These are phyloP conservation scores for Oreortyx pictus DNA, from an alignment of 2,797 vertebrate genomes.

Conservation along the genomic window DNA sequence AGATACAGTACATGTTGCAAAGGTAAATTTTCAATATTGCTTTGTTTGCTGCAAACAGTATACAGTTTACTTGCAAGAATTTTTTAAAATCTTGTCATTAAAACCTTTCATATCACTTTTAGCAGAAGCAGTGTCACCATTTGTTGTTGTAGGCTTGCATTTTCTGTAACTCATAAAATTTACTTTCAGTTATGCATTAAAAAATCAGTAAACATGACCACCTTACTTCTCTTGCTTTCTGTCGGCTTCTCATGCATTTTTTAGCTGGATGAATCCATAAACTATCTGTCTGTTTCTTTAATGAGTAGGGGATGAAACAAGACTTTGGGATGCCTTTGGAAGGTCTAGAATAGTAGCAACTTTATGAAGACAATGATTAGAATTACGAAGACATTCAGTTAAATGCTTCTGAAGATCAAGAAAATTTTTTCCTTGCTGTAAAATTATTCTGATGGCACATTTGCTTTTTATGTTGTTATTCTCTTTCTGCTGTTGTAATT, in stretches of 20 bases:
- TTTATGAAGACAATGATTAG: background rate
- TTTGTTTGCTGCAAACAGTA: no score
- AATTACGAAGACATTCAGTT: background rate
- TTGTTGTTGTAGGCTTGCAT: background rate
- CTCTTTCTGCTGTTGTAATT: background rate
- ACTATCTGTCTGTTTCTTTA: background rate
- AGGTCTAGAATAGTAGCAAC: background rate
- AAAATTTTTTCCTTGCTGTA: background rate
- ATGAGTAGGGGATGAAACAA: background rate
- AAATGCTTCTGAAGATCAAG: background rate
- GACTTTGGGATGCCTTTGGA: background rate
- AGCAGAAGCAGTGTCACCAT: background rate
- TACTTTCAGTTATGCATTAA: background rate
- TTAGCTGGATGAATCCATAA: background rate
- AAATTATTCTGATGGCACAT: background rate
- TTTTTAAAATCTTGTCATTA: background rate
- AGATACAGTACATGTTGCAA: no score
- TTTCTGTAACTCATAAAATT: background rate
- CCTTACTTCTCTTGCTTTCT: background rate
- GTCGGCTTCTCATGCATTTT: background rate
- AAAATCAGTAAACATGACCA: background rate
- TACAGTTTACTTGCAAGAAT: background rate
- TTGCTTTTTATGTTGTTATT: background rate
- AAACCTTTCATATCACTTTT: background rate
- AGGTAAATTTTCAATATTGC: no score